Evolutionary conservation across 2,797 vertebrate genomes (phyloP).

Genomic region (Spea hammondii): DNA sequence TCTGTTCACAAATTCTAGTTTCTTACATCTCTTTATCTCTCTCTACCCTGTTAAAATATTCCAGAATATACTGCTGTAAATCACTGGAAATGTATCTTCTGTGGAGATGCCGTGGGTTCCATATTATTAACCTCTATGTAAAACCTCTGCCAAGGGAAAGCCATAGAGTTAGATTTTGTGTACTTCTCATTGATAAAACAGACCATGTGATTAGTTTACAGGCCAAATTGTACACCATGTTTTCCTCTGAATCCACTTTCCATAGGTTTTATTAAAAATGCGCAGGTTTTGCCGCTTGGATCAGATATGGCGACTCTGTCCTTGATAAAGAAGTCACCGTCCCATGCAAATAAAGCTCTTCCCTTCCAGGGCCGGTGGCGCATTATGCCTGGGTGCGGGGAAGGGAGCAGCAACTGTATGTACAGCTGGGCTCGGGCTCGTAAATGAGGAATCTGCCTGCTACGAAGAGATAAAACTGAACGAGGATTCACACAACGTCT

Average conservation of each 20-base stretch:
- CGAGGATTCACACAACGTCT: slow-evolving; percentile 7
- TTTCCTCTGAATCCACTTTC: not conserved
- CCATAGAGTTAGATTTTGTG: too few species aligned
- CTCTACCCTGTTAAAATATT: too few species aligned
- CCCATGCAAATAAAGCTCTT: slow-evolving; percentile 7
- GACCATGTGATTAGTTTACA: too few species aligned
- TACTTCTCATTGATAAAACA: too few species aligned
- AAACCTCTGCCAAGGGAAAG: too few species aligned
- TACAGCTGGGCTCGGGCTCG: slow-evolving; percentile 1
- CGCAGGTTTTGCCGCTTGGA: not conserved
- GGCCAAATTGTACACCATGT: too few species aligned
- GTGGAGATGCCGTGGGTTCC: too few species aligned
- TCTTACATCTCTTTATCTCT: too few species aligned
- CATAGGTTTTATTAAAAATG: slow-evolving; percentile 11
- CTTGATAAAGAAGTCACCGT: slow-evolving; percentile 26
- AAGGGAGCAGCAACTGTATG: slow-evolving; percentile 8
- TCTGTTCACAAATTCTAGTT: too few species aligned
- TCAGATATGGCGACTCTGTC: slow-evolving; percentile 14
- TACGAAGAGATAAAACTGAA: slow-evolving; percentile 20
- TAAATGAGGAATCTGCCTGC: slow-evolving; percentile 16
- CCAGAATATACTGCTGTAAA: too few species aligned
- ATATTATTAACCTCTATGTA: too few species aligned
- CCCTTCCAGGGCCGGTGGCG: not conserved
- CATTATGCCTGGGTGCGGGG: slow-evolving; percentile 3
- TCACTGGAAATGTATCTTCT: too few species aligned